These are phyloP conservation scores for Orestias chungarensis DNA, from an alignment of 2,797 vertebrate genomes.

Conservation along the genomic window DNA sequence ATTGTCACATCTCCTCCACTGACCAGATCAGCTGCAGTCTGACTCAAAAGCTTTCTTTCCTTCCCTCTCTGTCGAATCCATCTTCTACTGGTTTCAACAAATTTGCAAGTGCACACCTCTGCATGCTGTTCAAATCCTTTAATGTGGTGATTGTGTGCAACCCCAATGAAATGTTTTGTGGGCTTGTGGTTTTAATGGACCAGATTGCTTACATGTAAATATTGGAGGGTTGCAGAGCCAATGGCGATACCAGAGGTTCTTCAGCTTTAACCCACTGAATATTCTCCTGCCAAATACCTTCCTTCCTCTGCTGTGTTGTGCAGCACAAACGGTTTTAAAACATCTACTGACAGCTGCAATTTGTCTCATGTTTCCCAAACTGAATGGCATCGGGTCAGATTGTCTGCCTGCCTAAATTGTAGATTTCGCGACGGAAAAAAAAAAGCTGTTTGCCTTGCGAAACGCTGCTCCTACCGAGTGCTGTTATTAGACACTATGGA, in stretches of 20 bases:
- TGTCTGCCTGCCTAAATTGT: conserved; percentile 22
- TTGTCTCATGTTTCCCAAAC: conserved; percentile 49
- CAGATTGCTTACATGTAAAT: conserved; percentile 17
- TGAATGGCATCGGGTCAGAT: conserved; percentile 50
- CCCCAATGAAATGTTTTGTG: conserved; percentile 16
- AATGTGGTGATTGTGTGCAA: too few relatives aligned
- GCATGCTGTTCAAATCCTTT: not conserved
- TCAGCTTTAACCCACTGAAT: conserved; percentile 48
- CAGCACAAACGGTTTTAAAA: conserved; percentile 42
- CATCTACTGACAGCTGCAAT: conserved; percentile 37
- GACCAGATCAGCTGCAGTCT: conserved; percentile 73
- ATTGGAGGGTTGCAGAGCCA: not conserved
- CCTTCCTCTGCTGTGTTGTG: conserved; percentile 22
- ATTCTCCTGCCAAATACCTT: conserved; percentile 15
- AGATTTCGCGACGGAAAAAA: too few relatives aligned
- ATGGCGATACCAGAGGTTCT: conserved; percentile 27
- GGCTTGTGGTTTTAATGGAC: conserved; percentile 19
- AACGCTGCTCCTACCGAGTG: conserved; percentile 38
- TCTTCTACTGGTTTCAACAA: conserved; percentile 4
- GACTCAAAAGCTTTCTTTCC: conserved; percentile 53
- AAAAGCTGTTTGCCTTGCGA: conserved; percentile 38
- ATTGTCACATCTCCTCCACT: conserved; percentile 70
- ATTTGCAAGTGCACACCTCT: conserved; percentile 14
- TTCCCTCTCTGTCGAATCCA: conserved; percentile 28
- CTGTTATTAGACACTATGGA: conserved; percentile 25